Evolutionary conservation across 1,140 invertebrate species (phyloP).

Genomic region (Hylaeus volcanicus): DNA sequence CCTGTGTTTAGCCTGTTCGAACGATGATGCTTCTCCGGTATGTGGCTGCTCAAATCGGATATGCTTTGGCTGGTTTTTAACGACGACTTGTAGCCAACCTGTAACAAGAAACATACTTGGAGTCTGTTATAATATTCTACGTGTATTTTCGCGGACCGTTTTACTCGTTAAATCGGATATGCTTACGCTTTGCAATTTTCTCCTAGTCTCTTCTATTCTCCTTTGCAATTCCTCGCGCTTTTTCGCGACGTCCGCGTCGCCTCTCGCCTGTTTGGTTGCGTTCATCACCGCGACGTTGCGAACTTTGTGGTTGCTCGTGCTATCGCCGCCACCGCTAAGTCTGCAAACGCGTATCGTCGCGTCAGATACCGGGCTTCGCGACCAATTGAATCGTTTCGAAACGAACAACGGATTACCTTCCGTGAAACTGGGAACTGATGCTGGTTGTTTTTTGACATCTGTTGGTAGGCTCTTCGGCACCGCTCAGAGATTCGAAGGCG

Average conservation of each 20-base stretch:
- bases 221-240: conserved; percentile 91
- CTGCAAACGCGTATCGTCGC: conserved; percentile 57
- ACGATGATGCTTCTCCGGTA: conserved; percentile 82
- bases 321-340: conserved; percentile 71
- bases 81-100: conserved; percentile 88
- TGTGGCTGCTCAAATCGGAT: conserved; percentile 85
- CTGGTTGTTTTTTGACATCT: conserved; percentile 71
- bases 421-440: conserved; percentile 78
- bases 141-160: not conserved
- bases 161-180: not conserved
- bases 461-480: conserved; percentile 81
- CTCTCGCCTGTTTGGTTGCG: conserved; percentile 81
- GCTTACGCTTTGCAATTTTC: conserved; percentile 93
- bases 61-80: conserved; percentile 92
- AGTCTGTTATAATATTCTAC: too few species aligned
- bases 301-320: conserved; percentile 59
- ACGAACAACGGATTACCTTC: conserved; percentile 65
- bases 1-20: conserved; percentile 74
- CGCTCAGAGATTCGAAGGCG: conserved; percentile 88
- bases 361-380: not conserved
- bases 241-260: conserved; percentile 85
- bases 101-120: conserved; percentile 51
- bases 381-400: not conserved
- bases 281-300: conserved; percentile 81
- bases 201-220: conserved; percentile 92